Conservation (phyloP, 2,797 vertebrate genomes). For the Echeneis naucrates region DNA sequence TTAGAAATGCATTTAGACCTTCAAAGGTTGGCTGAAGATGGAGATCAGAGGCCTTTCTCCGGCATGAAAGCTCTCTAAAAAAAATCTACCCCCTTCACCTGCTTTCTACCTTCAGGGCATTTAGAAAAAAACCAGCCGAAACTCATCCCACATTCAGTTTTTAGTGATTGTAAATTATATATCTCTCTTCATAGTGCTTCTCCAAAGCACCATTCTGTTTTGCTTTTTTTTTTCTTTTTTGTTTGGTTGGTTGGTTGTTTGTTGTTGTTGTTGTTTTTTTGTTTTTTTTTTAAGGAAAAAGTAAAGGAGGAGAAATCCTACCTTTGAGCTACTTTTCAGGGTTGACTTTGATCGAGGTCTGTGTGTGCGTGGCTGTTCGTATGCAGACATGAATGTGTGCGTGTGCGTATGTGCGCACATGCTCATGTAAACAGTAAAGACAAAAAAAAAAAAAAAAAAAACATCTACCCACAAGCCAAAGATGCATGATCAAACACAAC, state of each 20-base stretch:
- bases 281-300: slow-evolving; percentile 53
- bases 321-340: slow-evolving; percentile 62
- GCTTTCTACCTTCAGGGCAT: slow-evolving; percentile 50
- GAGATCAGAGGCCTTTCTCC: slow-evolving; percentile 63
- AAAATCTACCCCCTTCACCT: slow-evolving; percentile 48
- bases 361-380: not conserved
- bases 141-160: slow-evolving; percentile 61
- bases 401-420: slow-evolving; percentile 15
- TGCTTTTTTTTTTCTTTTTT: no score
- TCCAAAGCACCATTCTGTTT: no score
- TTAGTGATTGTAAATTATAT: slow-evolving; percentile 66
- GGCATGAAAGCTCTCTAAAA: slow-evolving; percentile 57
- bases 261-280: no score
- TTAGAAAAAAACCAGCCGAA: slow-evolving; percentile 54
- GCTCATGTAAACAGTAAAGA: slow-evolving; percentile 48
- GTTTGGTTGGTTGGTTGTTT: no score
- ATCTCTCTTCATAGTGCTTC: slow-evolving; percentile 37
- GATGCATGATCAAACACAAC: slow-evolving; percentile 44
- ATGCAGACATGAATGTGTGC: not conserved
- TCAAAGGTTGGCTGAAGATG: slow-evolving; percentile 60
- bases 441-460: no score
- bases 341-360: slow-evolving; percentile 66
- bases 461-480: slow-evolving; percentile 25
- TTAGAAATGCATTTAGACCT: slow-evolving; percentile 66
- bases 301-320: slow-evolving; percentile 37